A percentile compares a stretch with the other conserved stretches of the same genome.
Conservation (phyloP, 2,113 vertebrate genomes). For the Andinoacara biseriatus region DNA sequence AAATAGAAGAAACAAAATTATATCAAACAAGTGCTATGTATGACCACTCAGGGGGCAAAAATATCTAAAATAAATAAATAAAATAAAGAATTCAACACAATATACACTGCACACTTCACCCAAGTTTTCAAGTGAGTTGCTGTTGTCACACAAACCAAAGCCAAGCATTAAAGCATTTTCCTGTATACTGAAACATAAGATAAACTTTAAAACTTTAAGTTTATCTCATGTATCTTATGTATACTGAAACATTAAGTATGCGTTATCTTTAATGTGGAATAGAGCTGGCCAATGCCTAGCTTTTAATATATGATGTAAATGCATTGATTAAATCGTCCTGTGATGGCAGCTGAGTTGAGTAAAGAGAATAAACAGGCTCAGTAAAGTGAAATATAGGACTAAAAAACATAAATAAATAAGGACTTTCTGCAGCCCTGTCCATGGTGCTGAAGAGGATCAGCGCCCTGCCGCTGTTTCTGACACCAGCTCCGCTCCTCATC, state of each 20-base stretch:
- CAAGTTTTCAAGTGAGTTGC: not conserved
- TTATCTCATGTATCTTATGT: not conserved
- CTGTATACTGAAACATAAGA: too few relatives aligned
- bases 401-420: not conserved
- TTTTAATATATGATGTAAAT: not conserved
- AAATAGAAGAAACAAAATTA: not conserved
- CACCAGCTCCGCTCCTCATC: not conserved
- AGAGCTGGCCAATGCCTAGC: not conserved
- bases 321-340: not conserved
- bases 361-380: not conserved
- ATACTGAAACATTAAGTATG: not conserved
- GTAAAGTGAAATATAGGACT: not conserved
- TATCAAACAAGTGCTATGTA: too few relatives aligned
- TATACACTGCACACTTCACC: not conserved
- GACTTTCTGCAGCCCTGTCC: constrained; percentile 63
- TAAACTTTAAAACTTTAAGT: too few relatives aligned
- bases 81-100: not conserved
- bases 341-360: not conserved
- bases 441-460: constrained; percentile 71
- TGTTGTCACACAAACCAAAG: not conserved
- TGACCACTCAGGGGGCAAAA: not conserved
- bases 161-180: not conserved
- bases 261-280: not conserved
- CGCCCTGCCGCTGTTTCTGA: not conserved
- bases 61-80: not conserved